Evolutionary conservation across 1,140 invertebrate species (phyloP).

Genomic region (Zaprionus davidi): DNA sequence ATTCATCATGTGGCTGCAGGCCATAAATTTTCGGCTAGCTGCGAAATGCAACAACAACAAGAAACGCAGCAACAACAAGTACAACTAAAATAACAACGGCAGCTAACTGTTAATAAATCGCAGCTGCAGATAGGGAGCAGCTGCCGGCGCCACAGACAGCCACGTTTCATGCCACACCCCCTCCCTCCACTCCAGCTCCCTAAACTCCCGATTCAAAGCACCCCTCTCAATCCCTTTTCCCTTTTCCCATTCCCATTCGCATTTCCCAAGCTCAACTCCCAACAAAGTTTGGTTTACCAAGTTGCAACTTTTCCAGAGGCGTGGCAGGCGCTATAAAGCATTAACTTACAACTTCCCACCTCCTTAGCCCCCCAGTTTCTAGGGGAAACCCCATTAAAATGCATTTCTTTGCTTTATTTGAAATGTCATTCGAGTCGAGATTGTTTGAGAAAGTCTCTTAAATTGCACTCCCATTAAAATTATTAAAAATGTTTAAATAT

Average conservation of each 20-base stretch:
- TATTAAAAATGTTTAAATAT: neutral
- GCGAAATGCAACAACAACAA: slow-evolving; percentile 64
- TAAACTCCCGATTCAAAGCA: slow-evolving; percentile 1
- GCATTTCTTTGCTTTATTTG: slow-evolving; percentile 19
- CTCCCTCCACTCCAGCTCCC: neutral
- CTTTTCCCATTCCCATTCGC: neutral
- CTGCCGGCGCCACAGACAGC: slow-evolving; percentile 62
- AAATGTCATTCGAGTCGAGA: slow-evolving; percentile 19
- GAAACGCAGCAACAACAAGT: slow-evolving; percentile 44
- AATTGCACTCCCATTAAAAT: neutral
- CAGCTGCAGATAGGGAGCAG: slow-evolving; percentile 70
- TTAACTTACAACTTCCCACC: slow-evolving; percentile 37
- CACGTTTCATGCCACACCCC: slow-evolving; percentile 24
- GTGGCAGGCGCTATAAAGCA: slow-evolving; percentile 49
- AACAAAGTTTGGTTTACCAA: slow-evolving; percentile 52
- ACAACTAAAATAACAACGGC: slow-evolving; percentile 56
- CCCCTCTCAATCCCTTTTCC: neutral
- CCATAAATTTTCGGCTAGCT: slow-evolving; percentile 78
- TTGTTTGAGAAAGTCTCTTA: slow-evolving; percentile 12
- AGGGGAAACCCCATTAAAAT: slow-evolving; percentile 13
- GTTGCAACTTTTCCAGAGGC: slow-evolving; percentile 59
- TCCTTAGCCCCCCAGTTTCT: neutral
- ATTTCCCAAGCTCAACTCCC: slow-evolving; percentile 13
- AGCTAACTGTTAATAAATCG: slow-evolving; percentile 80
- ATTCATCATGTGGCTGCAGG: slow-evolving; percentile 83